Evolutionary conservation across 2,797 vertebrate species (phyloP).

Genomic region (Nannoperca obscura): DNA sequence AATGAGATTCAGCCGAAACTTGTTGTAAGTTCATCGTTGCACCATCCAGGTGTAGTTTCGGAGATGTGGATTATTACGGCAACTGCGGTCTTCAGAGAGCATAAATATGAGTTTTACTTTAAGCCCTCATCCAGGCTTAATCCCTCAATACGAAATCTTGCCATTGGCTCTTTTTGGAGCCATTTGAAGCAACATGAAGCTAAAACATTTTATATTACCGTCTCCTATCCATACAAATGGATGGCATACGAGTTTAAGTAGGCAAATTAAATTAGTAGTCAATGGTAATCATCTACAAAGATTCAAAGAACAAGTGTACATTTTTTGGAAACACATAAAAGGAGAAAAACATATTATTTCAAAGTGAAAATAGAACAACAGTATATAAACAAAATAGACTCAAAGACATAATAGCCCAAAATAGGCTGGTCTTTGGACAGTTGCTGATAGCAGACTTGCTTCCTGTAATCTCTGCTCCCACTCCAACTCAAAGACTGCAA

Average conservation of each 20-base stretch:
- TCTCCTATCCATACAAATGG: slow-evolving; percentile 2
- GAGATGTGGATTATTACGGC: slow-evolving; percentile 54
- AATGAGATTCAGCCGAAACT: slow-evolving; percentile 84
- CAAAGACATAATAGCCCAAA: not conserved
- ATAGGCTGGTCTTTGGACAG: not conserved
- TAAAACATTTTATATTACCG: slow-evolving; percentile 18
- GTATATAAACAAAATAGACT: not conserved
- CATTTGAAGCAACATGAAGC: slow-evolving; percentile 29
- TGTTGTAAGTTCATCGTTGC: slow-evolving; percentile 85
- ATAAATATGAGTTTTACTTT: slow-evolving; percentile 62
- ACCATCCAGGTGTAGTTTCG: slow-evolving; percentile 45
- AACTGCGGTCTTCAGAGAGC: slow-evolving; percentile 44
- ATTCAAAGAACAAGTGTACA: not conserved
- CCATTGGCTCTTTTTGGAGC: slow-evolving; percentile 17
- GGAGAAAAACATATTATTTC: slow-evolving; percentile 7
- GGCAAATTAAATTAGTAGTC: not conserved
- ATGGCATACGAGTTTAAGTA: not conserved
- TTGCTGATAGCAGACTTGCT: not conserved
- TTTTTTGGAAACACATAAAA: not conserved
- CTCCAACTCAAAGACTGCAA: slow-evolving; percentile 2
- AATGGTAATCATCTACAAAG: not conserved
- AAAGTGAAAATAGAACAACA: not conserved
- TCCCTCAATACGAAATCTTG: slow-evolving; percentile 35
- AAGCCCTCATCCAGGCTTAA: slow-evolving; percentile 55
- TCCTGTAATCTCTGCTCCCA: not conserved